A percentile compares a stretch with the other conserved stretches of the same genome.
These are phyloP conservation scores for Lucilia sericata DNA, from an alignment of 1,140 invertebrate species.

Conservation along the genomic window DNA sequence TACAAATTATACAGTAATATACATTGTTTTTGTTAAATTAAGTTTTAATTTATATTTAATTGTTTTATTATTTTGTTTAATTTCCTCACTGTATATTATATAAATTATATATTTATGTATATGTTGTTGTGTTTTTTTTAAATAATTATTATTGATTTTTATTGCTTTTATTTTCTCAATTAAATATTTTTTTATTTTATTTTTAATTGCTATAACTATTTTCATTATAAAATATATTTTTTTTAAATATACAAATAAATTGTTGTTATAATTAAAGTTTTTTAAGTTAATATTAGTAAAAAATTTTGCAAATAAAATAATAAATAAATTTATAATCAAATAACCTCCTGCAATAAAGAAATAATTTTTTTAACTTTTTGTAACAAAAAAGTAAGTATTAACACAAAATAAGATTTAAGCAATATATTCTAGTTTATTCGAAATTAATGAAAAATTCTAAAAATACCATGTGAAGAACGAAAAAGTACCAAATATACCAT, in stretches of 20 bases:
- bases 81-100: neutral
- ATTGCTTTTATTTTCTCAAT: neutral
- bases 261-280: constrained; percentile 32
- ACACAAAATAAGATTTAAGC: neutral
- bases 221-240: neutral
- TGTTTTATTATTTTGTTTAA: neutral
- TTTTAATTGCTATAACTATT: neutral
- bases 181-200: neutral
- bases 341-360: neutral
- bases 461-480: too few species aligned
- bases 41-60: neutral
- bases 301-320: neutral
- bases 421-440: neutral
- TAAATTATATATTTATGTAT: neutral
- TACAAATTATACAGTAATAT: neutral
- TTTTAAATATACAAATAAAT: constrained; percentile 4
- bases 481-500: too few species aligned
- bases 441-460: neutral
- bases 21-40: neutral
- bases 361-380: too few species aligned
- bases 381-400: neutral
- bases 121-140: neutral
- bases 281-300: constrained; percentile 33
- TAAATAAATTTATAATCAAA: neutral
- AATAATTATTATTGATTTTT: neutral